Base-by-base conservation (phyloP, 2,888 invertebrate genomes). In the Dynastes grantii region DNA sequence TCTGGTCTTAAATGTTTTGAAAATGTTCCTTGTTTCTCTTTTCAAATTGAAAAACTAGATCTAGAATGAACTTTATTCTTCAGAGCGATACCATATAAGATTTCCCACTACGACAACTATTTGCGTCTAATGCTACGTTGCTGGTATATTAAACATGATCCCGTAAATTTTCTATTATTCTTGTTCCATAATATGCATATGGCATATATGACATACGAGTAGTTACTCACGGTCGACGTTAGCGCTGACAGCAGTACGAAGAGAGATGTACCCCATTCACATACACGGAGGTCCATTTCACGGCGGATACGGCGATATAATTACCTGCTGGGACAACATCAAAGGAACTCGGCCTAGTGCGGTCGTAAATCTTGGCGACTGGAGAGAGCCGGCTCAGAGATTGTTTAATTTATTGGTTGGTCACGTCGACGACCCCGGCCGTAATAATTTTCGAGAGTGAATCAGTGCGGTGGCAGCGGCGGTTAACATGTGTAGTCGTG, bases 281-380 rank as follows among this genome's bases (percentile, higher is more conserved):
- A 49, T n/a, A 75, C 77, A 58, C 68, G 77, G 68, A 58, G 77
- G 77, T 77, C 77, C 77, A 77, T 77, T 77, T 77, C 77, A 77
- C 67, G 77, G 68, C 68, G 77, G 67, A 82, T 81, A 83, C 82
- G 83, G 83, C 83, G 84, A 84, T 85, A 85, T 85, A 85, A 85
- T 85, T 85, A 85, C 84, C 83, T 84, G 84, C 84, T 83, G 84
- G 81, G 83, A 81, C 82, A 81, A 80, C 82, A 82, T 84, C 83
- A 83, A 83, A 84, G 81, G 78, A 75, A 80, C 79, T 81, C 51
- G 68, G 27, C 51, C 51, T 51, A 51, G 68, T 27, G 27, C 68
- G 68, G 8, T 68, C 68, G 51, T 68, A 68, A 68, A 68, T 68
- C 68, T 68, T 68, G 27, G 68, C 68, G 68, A 51, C 51, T 63